These are phyloP conservation scores for Nesoenas mayeri DNA, from an alignment of 2,113 vertebrate genomes.

Conservation along the genomic window DNA sequence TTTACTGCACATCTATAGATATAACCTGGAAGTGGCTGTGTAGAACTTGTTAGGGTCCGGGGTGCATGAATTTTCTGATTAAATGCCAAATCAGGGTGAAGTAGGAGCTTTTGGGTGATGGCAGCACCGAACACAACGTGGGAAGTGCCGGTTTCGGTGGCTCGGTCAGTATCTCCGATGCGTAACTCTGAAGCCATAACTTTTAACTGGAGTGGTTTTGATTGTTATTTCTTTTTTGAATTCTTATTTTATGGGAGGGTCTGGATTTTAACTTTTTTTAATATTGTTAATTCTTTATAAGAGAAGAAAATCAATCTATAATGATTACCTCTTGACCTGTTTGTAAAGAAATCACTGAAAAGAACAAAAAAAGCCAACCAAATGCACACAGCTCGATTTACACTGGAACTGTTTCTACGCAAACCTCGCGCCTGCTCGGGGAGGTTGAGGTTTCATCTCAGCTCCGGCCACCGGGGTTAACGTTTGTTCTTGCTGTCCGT, in stretches of 20 bases:
- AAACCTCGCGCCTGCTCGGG: slow-evolving; percentile 67
- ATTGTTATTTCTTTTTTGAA: slow-evolving; percentile 2
- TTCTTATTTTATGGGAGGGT: slow-evolving; percentile 63
- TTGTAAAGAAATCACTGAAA: slow-evolving; percentile 80
- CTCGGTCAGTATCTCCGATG: slow-evolving; percentile 53
- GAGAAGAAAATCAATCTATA: slow-evolving; percentile 71
- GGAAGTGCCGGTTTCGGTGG: slow-evolving; percentile 6
- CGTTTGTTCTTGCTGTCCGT: slow-evolving; percentile 47
- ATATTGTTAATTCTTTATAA: slow-evolving; percentile 77
- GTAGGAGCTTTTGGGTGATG: not conserved
- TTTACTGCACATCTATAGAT: slow-evolving; percentile 39
- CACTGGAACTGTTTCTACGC: slow-evolving; percentile 80
- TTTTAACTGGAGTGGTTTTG: slow-evolving; percentile 80
- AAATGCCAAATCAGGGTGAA: slow-evolving; percentile 7
- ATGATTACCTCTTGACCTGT: slow-evolving; percentile 81
- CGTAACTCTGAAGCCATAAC: slow-evolving; percentile 81
- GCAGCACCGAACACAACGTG: not conserved
- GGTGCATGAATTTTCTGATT: slow-evolving; percentile 61
- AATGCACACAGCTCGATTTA: slow-evolving; percentile 77
- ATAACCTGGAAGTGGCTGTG: slow-evolving; percentile 64
- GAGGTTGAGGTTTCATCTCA: slow-evolving; percentile 50
- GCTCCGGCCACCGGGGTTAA: not conserved
- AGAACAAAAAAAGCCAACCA: slow-evolving; percentile 39
- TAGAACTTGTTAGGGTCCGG: slow-evolving; percentile 39
- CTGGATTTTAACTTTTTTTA: slow-evolving; percentile 80